Evolutionary conservation across 1,140 invertebrate species (phyloP).

Genomic region (Brachionus koreanus): DNA sequence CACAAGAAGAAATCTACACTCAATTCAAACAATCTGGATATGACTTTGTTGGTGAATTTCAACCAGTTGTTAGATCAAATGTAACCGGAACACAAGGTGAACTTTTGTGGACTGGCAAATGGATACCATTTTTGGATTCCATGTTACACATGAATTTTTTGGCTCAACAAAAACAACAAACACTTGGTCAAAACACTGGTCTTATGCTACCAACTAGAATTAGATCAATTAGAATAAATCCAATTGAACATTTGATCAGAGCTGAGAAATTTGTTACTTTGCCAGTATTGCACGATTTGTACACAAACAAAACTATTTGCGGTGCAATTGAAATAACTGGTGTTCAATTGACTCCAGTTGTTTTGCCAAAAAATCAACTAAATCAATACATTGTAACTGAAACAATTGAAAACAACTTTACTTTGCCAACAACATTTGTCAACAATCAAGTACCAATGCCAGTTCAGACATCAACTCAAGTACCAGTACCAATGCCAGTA

Average conservation of each 20-base stretch:
- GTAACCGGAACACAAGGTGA: constrained; percentile 49
- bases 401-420: neutral
- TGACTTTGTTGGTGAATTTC: constrained; percentile 82
- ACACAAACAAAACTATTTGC: constrained; percentile 9
- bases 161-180: constrained; percentile 61
- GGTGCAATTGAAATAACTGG: constrained; percentile 19
- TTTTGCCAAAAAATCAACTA: constrained; percentile 22
- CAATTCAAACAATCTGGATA: constrained; percentile 86
- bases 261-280: neutral
- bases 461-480: neutral
- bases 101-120: constrained; percentile 75
- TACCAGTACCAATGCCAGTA: neutral
- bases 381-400: neutral
- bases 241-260: constrained; percentile 53
- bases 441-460: neutral
- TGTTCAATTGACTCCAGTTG: constrained; percentile 17
- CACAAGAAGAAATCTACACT: constrained; percentile 78
- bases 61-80: constrained; percentile 58
- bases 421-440: neutral
- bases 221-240: constrained; percentile 75
- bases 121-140: constrained; percentile 88
- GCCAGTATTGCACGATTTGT: neutral
- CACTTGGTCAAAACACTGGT: neutral
- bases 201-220: constrained; percentile 82
- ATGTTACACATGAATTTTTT: constrained; percentile 87